Evolutionary conservation across 2,888 invertebrate genomes (phyloP), one percentile per base, ranked within the genome.

Genomic region (Steinernema scapterisci): DNA sequence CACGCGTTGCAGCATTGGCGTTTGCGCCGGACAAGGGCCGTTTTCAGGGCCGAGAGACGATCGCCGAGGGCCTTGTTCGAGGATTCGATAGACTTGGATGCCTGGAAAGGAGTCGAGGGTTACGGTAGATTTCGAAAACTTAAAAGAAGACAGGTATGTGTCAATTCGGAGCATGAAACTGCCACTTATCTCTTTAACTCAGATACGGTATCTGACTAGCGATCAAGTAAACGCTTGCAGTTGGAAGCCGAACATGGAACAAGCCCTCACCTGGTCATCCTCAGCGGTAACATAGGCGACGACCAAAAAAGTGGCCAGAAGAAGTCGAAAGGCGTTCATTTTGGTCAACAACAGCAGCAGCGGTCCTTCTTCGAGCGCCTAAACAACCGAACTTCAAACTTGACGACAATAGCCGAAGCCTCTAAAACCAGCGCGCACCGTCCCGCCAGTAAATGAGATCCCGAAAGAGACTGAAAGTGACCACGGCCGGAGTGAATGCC

Each of bases 1-100:
- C 82, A 82, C 79, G 79, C 78, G n/a, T 79, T 77, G 73, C 82
- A 82, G 71, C 82, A 82, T 76, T 82, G 82, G 70, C 82, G 74
- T 51, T 81, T 80, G 0, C 77, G 74, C n/a, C 82, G 51, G 43
- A 79, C 75, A 16, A 63, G 63, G 1, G 63, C 63, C 31, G 27
- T 16, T 16, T 63, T 27, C 16, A 63, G 63, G 31, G 63, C 16
- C 7, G 63, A 9, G 63, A 63, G 63, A 25, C 63, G 63, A 3
- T 63, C 31, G 63, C 63, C 63, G 31, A 63, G 63, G 31, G 63
- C 27, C 63, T 63, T 63, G 31, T 21, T 63, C 16, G 63, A 63
- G 16, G 63, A 9, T 27, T 63, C 63, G 31, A 63, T 25, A 2
- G 63, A 31, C 2, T 9, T 9, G 31, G 31, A 16, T 1, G 27